Percentiles rank a stretch among this genome's conserved stretches.
phyloP scores from a whole-genome alignment of 2,113 vertebrate genomes.

The Myocastor coypus region DNA sequence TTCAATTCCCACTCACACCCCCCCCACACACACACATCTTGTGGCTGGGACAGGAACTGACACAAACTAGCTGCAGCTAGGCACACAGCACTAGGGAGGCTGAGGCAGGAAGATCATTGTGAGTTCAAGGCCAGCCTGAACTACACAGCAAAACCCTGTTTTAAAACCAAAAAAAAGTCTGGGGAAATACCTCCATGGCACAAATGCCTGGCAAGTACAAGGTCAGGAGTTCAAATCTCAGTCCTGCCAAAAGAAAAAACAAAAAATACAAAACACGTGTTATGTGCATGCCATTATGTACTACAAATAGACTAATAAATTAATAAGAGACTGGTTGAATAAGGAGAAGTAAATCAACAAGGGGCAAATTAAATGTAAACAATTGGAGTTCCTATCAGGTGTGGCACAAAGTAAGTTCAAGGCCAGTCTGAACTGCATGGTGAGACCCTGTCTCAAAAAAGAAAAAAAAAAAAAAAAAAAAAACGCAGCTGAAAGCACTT shows the following conservation, averaged over 20 bases:
- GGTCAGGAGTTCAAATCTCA: too few species aligned
- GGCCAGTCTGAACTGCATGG: too few species aligned
- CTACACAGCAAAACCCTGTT: background rate
- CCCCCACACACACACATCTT: too few species aligned
- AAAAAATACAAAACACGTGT: too few species aligned
- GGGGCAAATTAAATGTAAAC: background rate
- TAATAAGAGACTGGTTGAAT: background rate
- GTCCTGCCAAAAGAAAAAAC: too few species aligned
- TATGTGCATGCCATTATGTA: background rate
- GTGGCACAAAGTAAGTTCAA: background rate
- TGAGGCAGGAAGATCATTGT: background rate
- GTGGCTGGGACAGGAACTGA: background rate
- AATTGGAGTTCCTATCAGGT: background rate
- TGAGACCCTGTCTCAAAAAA: too few species aligned
- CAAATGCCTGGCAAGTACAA: too few species aligned
- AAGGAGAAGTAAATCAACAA: background rate
- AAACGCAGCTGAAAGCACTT: too few species aligned
- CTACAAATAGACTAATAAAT: background rate
- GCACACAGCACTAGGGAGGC: background rate
- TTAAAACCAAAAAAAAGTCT: background rate
- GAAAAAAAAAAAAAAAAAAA: too few species aligned
- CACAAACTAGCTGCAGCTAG: background rate
- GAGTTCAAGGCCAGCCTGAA: background rate
- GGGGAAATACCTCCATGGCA: too few species aligned
- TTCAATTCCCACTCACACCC: background rate